Evolutionary conservation across 2,888 invertebrate species (phyloP).

Genomic region (Hybos culiciformis): DNA sequence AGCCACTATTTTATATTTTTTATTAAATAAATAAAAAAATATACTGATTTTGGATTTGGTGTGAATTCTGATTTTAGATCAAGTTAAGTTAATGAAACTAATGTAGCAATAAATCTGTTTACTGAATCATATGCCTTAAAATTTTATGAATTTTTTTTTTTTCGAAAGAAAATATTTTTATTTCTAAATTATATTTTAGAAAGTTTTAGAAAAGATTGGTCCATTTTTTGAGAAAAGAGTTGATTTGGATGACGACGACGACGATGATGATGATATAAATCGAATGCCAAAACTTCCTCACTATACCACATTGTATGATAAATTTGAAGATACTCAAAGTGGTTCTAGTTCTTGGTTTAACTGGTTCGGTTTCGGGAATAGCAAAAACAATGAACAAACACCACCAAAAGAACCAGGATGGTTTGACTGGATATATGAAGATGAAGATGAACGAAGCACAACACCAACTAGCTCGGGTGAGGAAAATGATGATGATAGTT

Average conservation of each 20-base stretch:
- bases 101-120: too few species aligned
- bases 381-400: constrained; percentile 5
- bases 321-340: constrained; percentile 11
- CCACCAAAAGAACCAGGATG: constrained; percentile 21
- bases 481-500: constrained; percentile 21
- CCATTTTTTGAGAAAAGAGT: constrained; percentile 21
- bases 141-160: too few species aligned
- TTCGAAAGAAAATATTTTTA: too few species aligned
- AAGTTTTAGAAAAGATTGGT: constrained; percentile 16
- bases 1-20: too few species aligned
- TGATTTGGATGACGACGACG: constrained; percentile 16
- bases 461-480: constrained; percentile 15
- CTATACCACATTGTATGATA: constrained; percentile 22
- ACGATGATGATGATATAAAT: constrained; percentile 16
- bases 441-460: constrained; percentile 18
- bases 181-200: constrained; percentile 8
- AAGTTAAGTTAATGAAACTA: too few species aligned
- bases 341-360: constrained; percentile 25
- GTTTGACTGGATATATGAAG: constrained; percentile 29
- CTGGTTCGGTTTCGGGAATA: constrained; percentile 25
- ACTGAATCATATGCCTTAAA: too few species aligned
- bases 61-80: too few species aligned
- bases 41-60: too few species aligned
- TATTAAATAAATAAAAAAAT: too few species aligned
- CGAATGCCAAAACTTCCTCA: constrained; percentile 22